These are phyloP conservation scores for Lepidurus apus DNA, from an alignment of 1,140 invertebrate species.

Conservation along the genomic window DNA sequence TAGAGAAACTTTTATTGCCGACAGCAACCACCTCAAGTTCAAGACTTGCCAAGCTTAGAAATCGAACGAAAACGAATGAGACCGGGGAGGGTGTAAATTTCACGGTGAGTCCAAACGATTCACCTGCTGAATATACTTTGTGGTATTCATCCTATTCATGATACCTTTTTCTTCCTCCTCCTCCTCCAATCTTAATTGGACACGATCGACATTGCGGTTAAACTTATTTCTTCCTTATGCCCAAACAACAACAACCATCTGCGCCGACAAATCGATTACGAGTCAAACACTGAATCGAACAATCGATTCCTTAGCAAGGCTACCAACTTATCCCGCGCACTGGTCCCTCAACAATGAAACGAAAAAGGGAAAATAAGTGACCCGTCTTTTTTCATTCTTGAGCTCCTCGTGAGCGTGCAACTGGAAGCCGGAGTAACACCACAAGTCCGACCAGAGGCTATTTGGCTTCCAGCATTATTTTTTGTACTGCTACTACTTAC, in stretches of 20 bases:
- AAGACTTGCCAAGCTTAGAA: not conserved
- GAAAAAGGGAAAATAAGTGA: not conserved
- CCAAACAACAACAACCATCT: not conserved
- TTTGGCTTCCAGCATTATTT: too few species aligned
- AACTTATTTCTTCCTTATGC: not conserved
- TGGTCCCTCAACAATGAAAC: not conserved
- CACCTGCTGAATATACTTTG: not conserved
- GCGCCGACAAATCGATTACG: not conserved
- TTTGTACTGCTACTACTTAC: too few species aligned
- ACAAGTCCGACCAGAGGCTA: not conserved
- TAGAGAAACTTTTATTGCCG: not conserved
- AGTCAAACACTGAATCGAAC: too few species aligned
- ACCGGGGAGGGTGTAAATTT: not conserved
- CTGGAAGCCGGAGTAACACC: not conserved
- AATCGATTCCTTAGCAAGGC: too few species aligned
- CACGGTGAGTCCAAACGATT: not conserved
- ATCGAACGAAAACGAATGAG: too few species aligned
- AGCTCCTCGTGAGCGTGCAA: not conserved
- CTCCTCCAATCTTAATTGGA: constrained; percentile 1
- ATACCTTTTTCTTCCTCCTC: not conserved
- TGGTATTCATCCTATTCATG: not conserved
- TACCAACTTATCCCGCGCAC: too few species aligned
- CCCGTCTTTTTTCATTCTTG: not conserved
- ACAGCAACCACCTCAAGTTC: not conserved
- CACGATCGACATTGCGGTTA: not conserved